Conservation (phyloP, 2,888 invertebrate genomes). For the Stenodema calcarata region DNA sequence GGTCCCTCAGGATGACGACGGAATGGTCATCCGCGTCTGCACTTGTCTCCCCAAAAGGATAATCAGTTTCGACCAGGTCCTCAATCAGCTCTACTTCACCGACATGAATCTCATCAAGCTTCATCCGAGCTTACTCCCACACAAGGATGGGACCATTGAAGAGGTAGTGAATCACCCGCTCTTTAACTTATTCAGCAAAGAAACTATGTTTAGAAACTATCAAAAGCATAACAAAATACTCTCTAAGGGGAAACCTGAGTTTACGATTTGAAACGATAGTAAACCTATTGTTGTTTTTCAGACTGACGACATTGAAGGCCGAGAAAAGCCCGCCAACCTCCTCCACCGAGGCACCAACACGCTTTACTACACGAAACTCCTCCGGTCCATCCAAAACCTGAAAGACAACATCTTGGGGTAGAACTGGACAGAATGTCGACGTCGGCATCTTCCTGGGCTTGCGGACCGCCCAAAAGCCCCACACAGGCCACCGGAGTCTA, state of each 20-base stretch:
- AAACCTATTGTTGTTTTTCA: neutral
- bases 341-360: slow-evolving; percentile 8
- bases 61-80: slow-evolving; percentile 49
- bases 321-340: neutral
- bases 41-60: slow-evolving; percentile 50
- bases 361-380: slow-evolving; percentile 32
- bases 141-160: neutral
- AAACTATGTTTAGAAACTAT: no score
- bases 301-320: neutral
- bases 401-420: slow-evolving; percentile 30
- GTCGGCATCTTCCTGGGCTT: neutral
- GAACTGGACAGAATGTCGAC: neutral
- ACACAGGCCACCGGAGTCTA: neutral
- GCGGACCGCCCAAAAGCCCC: neutral
- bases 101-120: slow-evolving; percentile 28
- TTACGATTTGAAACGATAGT: no score
- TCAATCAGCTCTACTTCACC: slow-evolving; percentile 42
- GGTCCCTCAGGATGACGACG: slow-evolving; percentile 25
- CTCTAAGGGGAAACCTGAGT: no score
- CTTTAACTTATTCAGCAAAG: no score
- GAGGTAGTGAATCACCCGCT: neutral
- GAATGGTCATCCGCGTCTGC: slow-evolving; percentile 40
- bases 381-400: slow-evolving; percentile 30
- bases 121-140: slow-evolving; percentile 6
- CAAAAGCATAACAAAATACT: neutral